Base-by-base conservation (phyloP, 1,140 invertebrate species). In the Pseudomyrmex concolor region DNA sequence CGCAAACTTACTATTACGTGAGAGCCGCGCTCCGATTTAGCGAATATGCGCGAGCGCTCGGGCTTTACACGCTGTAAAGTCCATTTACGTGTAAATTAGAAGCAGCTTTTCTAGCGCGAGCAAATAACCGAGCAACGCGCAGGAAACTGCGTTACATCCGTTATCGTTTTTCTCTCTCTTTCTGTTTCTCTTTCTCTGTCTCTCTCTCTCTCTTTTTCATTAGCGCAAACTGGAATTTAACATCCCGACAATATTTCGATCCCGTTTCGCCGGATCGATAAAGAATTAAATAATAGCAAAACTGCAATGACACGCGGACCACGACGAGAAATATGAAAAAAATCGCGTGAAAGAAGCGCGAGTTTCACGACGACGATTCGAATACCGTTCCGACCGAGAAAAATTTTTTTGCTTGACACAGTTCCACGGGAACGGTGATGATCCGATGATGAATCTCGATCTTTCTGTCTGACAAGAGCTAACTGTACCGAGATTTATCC, bases 401-500 rank as follows among this genome's bases (percentile, higher is more conserved):
- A 15, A 3, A 55, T 22, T 73, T 55, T 74, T 17, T 34, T 34
- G 34, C 5, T 34, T 83, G 63, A 74, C 78, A 74, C 70, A 85
- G 62, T 83, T 83, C 62, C 68, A 83, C 13, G 67, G 34, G 50
- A 22, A 13, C 68, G 22, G 50, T 22, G 51, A 64, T 71, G 81
- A 83, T 83, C 83, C 48, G 68, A 67, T 68, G 60, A 73, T 63
- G 34, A 83, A 85, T 64, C 51, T 51, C 50, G 13, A 51, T 7
- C 34, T 34, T 7, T 34, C 50, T 13, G 3, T 51, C 0, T 1
- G 13, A 34, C 34, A 74, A 34, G 10, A 74, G 8, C 43, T 64
- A 83, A 85, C 62, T 68, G 62, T 85, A 83, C 71, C 63, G 45
- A 45, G 72, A 34, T 74, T 73, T 83, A 83, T 55, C 57, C 3